Evolutionary conservation across 2,888 invertebrate species (phyloP), one percentile per base, ranked within the genome.

Genomic region (Shargacucullia verbasci): DNA sequence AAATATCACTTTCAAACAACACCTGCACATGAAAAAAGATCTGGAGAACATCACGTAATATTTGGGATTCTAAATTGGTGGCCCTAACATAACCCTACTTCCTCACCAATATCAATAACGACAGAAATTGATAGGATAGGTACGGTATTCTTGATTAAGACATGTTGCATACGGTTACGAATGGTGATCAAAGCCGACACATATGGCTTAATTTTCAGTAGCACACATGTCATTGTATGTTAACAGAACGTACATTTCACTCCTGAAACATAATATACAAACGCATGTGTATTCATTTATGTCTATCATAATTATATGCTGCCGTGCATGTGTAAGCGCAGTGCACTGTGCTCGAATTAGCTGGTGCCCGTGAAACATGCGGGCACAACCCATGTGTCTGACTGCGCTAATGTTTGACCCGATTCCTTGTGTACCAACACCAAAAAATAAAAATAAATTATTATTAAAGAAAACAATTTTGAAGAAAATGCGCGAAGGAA

Each of bases 241-340:
- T 43, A 37, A 12, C 41, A 20, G 27, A 48, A 35, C 11, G 13
- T 41, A 55, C 37, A 43, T 62, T 69, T 45, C 15, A 35, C 48
- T 41, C 47, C 31, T n/a, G 37, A 44, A 66, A 55, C 47, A 29
- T n/a, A 39, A 35, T 27, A 15, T 40, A n/a, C 29, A 20, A 35
- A 10, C 29, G 38, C 35, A 57, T 45, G 15, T 41, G 40, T 57
- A 57, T 47, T 47, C 27, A 47, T 70, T 63, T 57, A 57, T 57
- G 47, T 31, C 50, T 35, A 48, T 70, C 70, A 70, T 57, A 44
- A 63, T 63, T 47, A 69, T 14, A 63, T 41, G 57, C 47, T 11
- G 8, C 46, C 34, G 34, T 53, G 38, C 15, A 8, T 29, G 20
- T 49, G 39, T 53, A 40, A 39, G 49, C 49, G 29, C 20, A 41